Evolutionary conservation across 2,797 vertebrate genomes (phyloP).

Genomic region (Fistularia commersonii): DNA sequence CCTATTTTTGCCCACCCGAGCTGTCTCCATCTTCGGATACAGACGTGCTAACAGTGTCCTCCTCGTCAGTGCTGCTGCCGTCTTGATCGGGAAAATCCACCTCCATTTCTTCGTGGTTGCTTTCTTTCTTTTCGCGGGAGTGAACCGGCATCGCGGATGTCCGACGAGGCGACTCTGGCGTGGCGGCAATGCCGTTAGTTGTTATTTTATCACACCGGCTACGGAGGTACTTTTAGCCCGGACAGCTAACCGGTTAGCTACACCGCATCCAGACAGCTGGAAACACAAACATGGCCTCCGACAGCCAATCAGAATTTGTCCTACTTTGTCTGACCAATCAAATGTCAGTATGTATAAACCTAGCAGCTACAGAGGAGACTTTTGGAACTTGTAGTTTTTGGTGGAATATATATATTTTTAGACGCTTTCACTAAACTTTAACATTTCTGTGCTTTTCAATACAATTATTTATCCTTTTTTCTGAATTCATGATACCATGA

Average conservation of each 20-base stretch:
- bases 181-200: background rate
- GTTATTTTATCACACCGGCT: background rate
- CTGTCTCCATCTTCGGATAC: conserved; percentile 97
- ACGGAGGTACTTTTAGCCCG: conserved; percentile 19
- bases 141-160: conserved; percentile 85
- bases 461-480: too few species aligned
- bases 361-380: accelerated
- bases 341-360: background rate
- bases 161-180: conserved; percentile 1
- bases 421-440: too few species aligned
- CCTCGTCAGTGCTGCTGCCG: conserved; percentile 93
- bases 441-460: too few species aligned
- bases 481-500: too few species aligned
- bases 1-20: conserved; percentile 80
- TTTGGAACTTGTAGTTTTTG: conserved; percentile 53
- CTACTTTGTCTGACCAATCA: conserved; percentile 46
- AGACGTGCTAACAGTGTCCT: conserved; percentile 94
- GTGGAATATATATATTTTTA: too few species aligned
- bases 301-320: conserved; percentile 44
- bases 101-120: conserved; percentile 95
- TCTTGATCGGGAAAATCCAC: conserved; percentile 95
- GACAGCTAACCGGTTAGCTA: conserved; percentile 62
- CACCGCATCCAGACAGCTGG: conserved; percentile 52
- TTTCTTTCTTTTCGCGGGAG: conserved; percentile 92
- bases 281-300: conserved; percentile 44